Base-by-base conservation (phyloP, 2,888 invertebrate species). In the Coelinius sp. region DNA sequence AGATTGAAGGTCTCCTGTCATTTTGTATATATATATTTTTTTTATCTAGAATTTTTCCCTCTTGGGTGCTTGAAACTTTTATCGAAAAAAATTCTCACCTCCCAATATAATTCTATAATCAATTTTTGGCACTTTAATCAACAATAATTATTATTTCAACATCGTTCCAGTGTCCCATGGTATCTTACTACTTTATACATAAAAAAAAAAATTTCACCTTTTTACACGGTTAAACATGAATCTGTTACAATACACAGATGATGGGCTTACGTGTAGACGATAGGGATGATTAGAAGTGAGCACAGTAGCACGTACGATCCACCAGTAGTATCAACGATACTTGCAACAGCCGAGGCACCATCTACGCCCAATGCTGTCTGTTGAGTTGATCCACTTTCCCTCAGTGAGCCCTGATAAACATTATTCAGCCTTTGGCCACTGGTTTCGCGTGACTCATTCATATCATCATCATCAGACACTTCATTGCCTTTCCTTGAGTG, bases 321-420 rank as follows among this genome's bases (percentile, higher is more conserved):
- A 68, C 22, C 72, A 74, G 62, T 75, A 76, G 46, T 62, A 25
- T 71, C 27, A 59, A 62, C 22, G 49, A 59, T 68, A 31, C 65
- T 68, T 7, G 71, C 24, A 27, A 68, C 71, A 59, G 76, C 75
- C 17, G 79, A 77, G 7, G 76, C 71, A 31, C 76, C 76, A 17
- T 76, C 72, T 49, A 65, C 68, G 35, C 76, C 76, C 12, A 70
- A 73, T 52, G 76, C 78, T 22, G 84, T 83, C 71, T 80, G 82
- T 68, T 67, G 88, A 76, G 76, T 91, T 88, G 76, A 83, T n/a
- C 89, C 90, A 68, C 91, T 90, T 88, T 92, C 92, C 75, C 92
- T 89, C 38, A 92, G 88, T 1, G 92, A 91, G 53, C 92, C 92
- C 81, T 93, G 92, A 80, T 91, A 92, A 71, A 92, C 91, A 79